phyloP scores from a whole-genome alignment of 2,797 vertebrate genomes.

The Epinephelus coioides region DNA sequence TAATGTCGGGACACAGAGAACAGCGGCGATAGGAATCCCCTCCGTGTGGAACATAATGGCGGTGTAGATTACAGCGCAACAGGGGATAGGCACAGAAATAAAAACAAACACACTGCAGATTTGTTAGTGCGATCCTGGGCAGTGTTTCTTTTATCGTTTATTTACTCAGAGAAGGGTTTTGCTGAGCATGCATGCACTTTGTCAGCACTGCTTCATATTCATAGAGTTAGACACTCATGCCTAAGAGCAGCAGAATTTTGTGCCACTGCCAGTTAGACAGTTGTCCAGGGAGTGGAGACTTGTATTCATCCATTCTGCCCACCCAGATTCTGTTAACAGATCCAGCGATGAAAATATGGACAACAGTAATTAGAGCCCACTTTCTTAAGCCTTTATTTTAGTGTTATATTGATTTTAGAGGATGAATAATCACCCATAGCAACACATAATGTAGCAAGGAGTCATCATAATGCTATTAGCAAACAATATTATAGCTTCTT shows the following conservation, averaged over 20 bases:
- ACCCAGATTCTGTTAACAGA: constrained; percentile 14
- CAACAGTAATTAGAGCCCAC: constrained; percentile 5
- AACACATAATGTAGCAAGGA: constrained; percentile 14
- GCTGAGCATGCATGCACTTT: constrained; percentile 23
- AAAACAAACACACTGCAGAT: constrained; percentile 24
- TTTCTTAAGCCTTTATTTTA: constrained; percentile 26
- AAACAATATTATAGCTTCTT: constrained; percentile 1
- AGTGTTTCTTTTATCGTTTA: constrained; percentile 2
- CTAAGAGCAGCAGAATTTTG: constrained; percentile 26
- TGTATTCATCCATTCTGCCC: constrained; percentile 27
- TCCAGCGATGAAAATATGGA: constrained; percentile 18
- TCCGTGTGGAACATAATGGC: constrained; percentile 14
- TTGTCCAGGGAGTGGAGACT: constrained; percentile 45
- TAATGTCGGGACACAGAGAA: constrained; percentile 35
- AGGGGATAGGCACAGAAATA: constrained; percentile 13
- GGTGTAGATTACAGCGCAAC: constrained; percentile 23
- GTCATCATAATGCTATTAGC: not conserved
- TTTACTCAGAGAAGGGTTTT: constrained; percentile 24
- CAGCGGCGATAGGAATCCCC: constrained; percentile 41
- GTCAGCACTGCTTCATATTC: constrained; percentile 29
- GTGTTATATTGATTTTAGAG: constrained; percentile 18
- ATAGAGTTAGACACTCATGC: not conserved
- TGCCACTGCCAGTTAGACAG: constrained; percentile 39
- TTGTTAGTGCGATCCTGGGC: constrained; percentile 23
- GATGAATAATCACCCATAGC: constrained; percentile 7